These are phyloP conservation scores for Agrotis puta DNA, from an alignment of 2,888 invertebrate species.

Conservation along the genomic window DNA sequence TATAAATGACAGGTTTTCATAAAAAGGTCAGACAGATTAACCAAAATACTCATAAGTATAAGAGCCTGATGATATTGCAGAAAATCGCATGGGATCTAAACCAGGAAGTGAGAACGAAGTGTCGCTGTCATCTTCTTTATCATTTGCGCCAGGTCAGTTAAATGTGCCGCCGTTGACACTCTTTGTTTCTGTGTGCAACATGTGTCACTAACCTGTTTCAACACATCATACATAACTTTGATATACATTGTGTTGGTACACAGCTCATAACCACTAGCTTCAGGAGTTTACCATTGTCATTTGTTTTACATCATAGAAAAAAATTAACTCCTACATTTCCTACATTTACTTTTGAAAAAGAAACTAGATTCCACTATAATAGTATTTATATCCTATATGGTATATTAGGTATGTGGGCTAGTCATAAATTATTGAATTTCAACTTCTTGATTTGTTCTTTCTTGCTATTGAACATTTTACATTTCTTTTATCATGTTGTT, in stretches of 20 bases:
- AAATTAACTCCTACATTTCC: constrained; percentile 10
- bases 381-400: constrained; percentile 3
- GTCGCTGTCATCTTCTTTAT: constrained; percentile 90
- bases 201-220: constrained; percentile 88
- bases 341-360: constrained; percentile 28
- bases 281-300: constrained; percentile 66
- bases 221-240: constrained; percentile 70
- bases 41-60: constrained; percentile 72
- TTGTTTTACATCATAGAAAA: constrained; percentile 36
- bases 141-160: constrained; percentile 91
- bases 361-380: constrained; percentile 26
- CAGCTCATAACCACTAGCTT: constrained; percentile 78
- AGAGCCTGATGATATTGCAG: constrained; percentile 88
- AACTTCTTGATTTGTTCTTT: constrained; percentile 2
- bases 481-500: constrained; percentile 9
- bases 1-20: constrained; percentile 16
- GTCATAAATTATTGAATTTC: constrained; percentile 12
- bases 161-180: constrained; percentile 88
- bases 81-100: constrained; percentile 90
- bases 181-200: constrained; percentile 87
- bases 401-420: constrained; percentile 29
- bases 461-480: constrained; percentile 10
- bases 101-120: constrained; percentile 89
- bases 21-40: constrained; percentile 44
- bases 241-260: constrained; percentile 67